A percentile compares a stretch with the other conserved stretches of the same genome.
Conservation (phyloP, 2,888 invertebrate genomes). For the Drosophila cyrtoloma region DNA sequence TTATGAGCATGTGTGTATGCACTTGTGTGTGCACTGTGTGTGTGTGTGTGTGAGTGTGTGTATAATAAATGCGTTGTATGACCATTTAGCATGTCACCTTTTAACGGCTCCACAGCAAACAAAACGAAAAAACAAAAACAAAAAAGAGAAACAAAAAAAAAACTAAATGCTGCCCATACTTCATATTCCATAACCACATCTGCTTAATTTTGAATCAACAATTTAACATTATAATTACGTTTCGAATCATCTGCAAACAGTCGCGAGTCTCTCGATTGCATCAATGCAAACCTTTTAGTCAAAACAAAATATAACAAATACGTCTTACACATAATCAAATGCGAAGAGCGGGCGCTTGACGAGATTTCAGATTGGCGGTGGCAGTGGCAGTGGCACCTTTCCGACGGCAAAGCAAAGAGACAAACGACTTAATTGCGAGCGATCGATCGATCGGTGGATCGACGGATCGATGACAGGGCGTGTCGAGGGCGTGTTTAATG, state of each 20-base stretch:
- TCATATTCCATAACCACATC: slow-evolving; percentile 22
- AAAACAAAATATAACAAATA: slow-evolving; percentile 17
- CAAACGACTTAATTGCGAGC: slow-evolving; percentile 11
- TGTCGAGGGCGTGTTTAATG: neutral
- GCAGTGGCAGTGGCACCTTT: neutral
- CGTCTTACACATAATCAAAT: slow-evolving; percentile 1
- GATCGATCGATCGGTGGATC: neutral
- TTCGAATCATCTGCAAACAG: slow-evolving; percentile 76
- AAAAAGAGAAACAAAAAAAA: slow-evolving; percentile 16
- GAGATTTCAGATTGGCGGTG: neutral
- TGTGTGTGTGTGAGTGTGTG: slow-evolving; percentile 36
- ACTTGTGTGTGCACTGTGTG: slow-evolving; percentile 52
- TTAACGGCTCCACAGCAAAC: slow-evolving; percentile 76
- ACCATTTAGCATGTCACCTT: slow-evolving; percentile 80
- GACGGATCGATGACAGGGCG: neutral
- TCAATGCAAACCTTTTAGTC: slow-evolving; percentile 51
- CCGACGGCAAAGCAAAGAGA: slow-evolving; percentile 46
- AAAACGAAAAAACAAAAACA: slow-evolving; percentile 56
- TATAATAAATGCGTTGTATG: slow-evolving; percentile 70
- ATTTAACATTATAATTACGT: slow-evolving; percentile 79
- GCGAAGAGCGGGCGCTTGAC: neutral
- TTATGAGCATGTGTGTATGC: slow-evolving; percentile 70
- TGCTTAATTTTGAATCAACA: slow-evolving; percentile 71
- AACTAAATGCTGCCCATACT: slow-evolving; percentile 8
- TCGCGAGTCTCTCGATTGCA: slow-evolving; percentile 38